Evolutionary conservation across 1,140 invertebrate species (phyloP), one percentile per base, ranked within the genome.

Genomic region (Sminthurinus signatus): DNA sequence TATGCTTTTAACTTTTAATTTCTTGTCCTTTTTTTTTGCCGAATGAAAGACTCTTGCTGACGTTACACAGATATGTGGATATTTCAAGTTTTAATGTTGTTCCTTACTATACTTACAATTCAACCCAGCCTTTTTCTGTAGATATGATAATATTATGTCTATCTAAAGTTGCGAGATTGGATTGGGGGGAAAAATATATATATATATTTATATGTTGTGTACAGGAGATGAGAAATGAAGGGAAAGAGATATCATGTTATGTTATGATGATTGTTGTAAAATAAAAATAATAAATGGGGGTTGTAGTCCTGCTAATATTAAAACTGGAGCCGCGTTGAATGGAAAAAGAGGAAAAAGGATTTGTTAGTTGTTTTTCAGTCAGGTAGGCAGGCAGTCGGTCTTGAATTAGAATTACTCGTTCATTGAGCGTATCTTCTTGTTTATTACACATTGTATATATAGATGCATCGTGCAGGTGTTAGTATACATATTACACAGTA

Each of bases 241-340:
- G 5, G 46, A 23, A 50, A 23, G 8, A 8, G 46, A 50, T n/a
- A 14, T 10, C 23, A 23, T n/a, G 23, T 50, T 15, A 54, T 28
- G 51, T 17, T 5, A 27, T 28, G 51, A 54, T n/a, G 17, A 8
- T 12, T 17, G 4, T 31, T 28, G 51, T 8, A 8, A 14, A 23
- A 31, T 14, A 27, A 23, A 48, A 5, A n/a, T 48, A 10, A 25
- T 12, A 10, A n/a, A 10, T 10, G 44, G 19, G 10, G 44, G 10
- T 21, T 4, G 19, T 48, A n/a, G 19, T 10, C 23, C 27, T 52
- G 21, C 27, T 52, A 8, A 52, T 52, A 52, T 52, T 52, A 52
- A 52, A 52, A 52, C 28, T 52, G 27, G 50, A 29, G 50, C 50
- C 50, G 27, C 10, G 50, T 27, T 56, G 54, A 56, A 56, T 19